Conservation (phyloP, 2,888 invertebrate genomes). For the Tetheella fluctuosa region DNA sequence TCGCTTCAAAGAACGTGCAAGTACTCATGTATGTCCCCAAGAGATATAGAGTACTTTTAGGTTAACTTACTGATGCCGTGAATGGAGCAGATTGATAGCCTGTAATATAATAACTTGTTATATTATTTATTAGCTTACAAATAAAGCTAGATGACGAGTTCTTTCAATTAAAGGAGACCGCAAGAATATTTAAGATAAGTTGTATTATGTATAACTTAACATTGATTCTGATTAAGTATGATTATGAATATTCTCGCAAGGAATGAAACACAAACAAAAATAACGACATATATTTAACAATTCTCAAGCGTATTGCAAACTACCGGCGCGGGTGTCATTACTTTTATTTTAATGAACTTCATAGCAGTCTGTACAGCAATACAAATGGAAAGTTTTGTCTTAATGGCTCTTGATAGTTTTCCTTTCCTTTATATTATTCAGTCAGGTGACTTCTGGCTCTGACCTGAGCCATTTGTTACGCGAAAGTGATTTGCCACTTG, state of each 20-base stretch:
- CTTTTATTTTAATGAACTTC: constrained; percentile 12
- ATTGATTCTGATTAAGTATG: background rate
- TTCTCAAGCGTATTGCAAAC: background rate
- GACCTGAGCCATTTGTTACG: constrained; percentile 42
- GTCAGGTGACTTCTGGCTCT: constrained; percentile 24
- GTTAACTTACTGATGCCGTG: background rate
- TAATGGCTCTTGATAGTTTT: constrained; percentile 40
- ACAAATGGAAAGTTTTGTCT: constrained; percentile 33
- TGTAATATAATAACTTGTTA: background rate
- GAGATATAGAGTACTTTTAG: background rate
- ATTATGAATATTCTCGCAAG: background rate
- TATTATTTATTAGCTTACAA: too few relatives aligned
- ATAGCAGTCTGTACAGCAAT: constrained; percentile 27
- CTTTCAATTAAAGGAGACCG: too few relatives aligned
- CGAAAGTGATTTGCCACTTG: constrained; percentile 46
- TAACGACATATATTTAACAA: background rate
- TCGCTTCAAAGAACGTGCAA: constrained; percentile 17
- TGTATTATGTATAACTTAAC: background rate
- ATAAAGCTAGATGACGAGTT: too few relatives aligned
- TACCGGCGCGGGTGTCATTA: background rate
- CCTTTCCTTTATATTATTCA: constrained; percentile 23
- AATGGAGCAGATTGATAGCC: background rate
- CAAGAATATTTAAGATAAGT: too few relatives aligned
- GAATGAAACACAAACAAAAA: background rate
- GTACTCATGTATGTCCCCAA: background rate